Evolutionary conservation across 2,888 invertebrate genomes (phyloP).

Genomic region (Callosobruchus maculatus): DNA sequence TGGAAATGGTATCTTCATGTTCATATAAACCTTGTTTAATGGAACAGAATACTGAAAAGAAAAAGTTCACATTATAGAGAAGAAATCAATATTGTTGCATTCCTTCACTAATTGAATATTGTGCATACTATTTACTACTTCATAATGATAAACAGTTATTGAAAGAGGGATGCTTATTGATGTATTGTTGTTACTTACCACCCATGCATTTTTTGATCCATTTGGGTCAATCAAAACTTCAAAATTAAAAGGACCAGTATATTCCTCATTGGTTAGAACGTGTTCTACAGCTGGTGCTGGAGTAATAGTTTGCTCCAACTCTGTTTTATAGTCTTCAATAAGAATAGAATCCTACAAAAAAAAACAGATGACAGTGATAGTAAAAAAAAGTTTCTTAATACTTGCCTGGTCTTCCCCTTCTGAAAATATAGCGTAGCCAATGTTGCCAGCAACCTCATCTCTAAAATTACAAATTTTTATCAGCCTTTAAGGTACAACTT

Average conservation of each 20-base stretch:
- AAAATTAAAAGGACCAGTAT: conserved; percentile 53
- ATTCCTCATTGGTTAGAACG: conserved; percentile 42
- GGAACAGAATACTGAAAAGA: conserved; percentile 63
- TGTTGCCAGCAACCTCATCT: conserved; percentile 2
- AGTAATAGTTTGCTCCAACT: not conserved
- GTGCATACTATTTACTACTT: no score
- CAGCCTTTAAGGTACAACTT: not conserved
- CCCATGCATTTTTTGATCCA: conserved; percentile 54
- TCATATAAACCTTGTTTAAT: conserved; percentile 63
- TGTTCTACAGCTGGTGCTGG: conserved; percentile 4
- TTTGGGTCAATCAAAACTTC: conserved; percentile 51
- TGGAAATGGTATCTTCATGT: conserved; percentile 63
- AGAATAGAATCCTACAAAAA: not conserved
- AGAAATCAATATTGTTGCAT: no score
- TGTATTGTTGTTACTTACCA: conserved; percentile 49
- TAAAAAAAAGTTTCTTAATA: not conserved
- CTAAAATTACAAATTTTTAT: conserved; percentile 4
- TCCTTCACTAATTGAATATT: no score
- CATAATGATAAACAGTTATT: conserved; percentile 8
- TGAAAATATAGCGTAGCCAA: not conserved
- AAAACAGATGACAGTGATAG: not conserved
- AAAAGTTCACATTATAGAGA: no score
- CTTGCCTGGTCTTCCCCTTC: not conserved
- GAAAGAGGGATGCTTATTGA: not conserved
- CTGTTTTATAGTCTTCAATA: not conserved